Evolutionary conservation across 2,797 vertebrate species (phyloP).

Genomic region (Okamejei kenojei): DNA sequence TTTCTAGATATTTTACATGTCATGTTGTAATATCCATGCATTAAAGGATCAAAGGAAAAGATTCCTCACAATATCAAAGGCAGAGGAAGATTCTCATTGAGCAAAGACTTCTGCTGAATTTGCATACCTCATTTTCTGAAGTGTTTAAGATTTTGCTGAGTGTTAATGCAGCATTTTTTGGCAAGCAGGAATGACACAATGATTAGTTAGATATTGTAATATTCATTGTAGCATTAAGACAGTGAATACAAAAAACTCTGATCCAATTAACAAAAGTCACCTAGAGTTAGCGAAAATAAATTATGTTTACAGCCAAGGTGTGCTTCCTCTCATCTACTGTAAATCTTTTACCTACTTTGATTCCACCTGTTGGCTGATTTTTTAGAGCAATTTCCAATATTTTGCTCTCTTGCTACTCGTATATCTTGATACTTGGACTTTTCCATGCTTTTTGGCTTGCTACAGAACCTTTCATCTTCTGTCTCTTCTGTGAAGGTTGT

Average conservation of each 20-base stretch:
- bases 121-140: background rate
- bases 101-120: background rate
- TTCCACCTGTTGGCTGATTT: too few relatives aligned
- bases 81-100: background rate
- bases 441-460: too few relatives aligned
- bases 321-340: background rate
- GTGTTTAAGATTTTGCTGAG: background rate
- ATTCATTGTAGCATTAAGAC: background rate
- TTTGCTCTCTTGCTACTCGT: too few relatives aligned
- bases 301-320: background rate
- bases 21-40: too few relatives aligned
- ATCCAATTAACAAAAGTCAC: background rate
- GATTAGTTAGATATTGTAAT: background rate
- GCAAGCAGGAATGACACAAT: background rate
- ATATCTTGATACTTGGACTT: too few relatives aligned
- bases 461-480: too few relatives aligned
- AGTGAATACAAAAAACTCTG: too few relatives aligned
- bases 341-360: background rate
- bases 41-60: background rate
- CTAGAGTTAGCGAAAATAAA: background rate
- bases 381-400: too few relatives aligned
- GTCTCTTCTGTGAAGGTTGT: too few relatives aligned
- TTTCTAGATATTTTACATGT: too few relatives aligned
- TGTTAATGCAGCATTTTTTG: background rate
- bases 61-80: too few relatives aligned